A percentile compares a stretch with the other conserved stretches of the same genome.
phyloP scores from a whole-genome alignment of 2,888 invertebrate genomes.

The Bimastos eiseni region DNA sequence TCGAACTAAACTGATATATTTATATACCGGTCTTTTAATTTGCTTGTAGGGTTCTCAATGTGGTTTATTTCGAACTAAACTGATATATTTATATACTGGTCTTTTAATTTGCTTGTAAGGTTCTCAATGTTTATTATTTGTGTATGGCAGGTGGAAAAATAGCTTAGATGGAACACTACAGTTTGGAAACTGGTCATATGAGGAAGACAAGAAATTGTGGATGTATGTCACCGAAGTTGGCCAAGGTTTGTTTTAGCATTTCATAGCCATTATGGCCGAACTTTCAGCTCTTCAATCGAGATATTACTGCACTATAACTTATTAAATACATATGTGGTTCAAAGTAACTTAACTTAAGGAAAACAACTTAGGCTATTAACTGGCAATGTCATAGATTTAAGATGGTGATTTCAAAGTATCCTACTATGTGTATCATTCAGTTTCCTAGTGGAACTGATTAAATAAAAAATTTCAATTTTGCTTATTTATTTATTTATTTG shows the following conservation, averaged over 20 bases:
- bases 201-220: slow-evolving; percentile 53
- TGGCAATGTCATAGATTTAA: not conserved
- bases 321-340: too few relatives aligned
- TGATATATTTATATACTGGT: too few relatives aligned
- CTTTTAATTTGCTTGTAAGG: not conserved
- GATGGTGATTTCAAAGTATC: not conserved
- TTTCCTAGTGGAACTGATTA: not conserved
- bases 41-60: not conserved
- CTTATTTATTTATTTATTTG: not conserved
- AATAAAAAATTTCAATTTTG: not conserved
- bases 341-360: too few relatives aligned
- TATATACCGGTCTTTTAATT: too few relatives aligned
- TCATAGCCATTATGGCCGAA: too few relatives aligned
- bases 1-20: not conserved
- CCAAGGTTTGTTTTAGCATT: slow-evolving; percentile 36
- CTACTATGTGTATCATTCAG: not conserved
- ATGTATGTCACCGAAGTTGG: slow-evolving; percentile 44
- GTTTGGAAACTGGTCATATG: slow-evolving; percentile 50
- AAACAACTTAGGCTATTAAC: too few relatives aligned
- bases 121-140: not conserved
- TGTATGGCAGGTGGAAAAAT: slow-evolving; percentile 43
- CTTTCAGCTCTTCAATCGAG: too few relatives aligned
- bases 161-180: slow-evolving; percentile 45
- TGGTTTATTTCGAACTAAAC: not conserved
- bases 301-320: too few relatives aligned